Conservation (phyloP, 2,888 invertebrate species). For the Ormyrus labotus region DNA sequence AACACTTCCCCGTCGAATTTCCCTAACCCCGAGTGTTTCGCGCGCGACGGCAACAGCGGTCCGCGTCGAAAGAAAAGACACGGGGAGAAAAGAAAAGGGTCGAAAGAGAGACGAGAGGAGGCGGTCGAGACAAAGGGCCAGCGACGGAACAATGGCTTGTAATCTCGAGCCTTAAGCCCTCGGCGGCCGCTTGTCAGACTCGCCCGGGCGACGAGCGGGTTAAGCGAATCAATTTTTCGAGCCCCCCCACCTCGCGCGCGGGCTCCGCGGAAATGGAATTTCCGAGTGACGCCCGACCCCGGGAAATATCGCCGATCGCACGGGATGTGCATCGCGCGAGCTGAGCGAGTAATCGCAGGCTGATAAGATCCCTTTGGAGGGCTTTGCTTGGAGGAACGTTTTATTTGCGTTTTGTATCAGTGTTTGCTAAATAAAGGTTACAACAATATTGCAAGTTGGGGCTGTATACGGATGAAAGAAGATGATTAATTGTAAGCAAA, state of each 20-base stretch:
- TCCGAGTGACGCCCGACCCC: constrained; percentile 58
- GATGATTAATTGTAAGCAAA: no score
- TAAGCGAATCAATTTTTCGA: constrained; percentile 73
- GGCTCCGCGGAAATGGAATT: constrained; percentile 64
- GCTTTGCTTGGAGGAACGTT: no score
- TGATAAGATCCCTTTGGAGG: no score
- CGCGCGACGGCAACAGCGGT: no score
- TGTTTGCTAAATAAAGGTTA: no score
- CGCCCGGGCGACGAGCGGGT: constrained; percentile 66
- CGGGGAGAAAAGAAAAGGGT: background rate
- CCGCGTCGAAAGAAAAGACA: no score
- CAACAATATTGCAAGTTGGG: no score
- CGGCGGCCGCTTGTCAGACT: constrained; percentile 62
- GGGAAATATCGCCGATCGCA: constrained; percentile 57
- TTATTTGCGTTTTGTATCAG: no score
- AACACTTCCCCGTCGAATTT: no score
- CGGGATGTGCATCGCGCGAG: constrained; percentile 47
- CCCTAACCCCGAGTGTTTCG: no score
- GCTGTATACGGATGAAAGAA: no score
- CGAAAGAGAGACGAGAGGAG: constrained; percentile 43
- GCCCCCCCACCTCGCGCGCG: constrained; percentile 44
- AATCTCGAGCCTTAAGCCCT: constrained; percentile 71
- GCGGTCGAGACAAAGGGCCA: constrained; percentile 72
- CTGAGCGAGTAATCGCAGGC: constrained; percentile 1
- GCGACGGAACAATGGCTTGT: constrained; percentile 73